These are phyloP conservation scores for Colletes latitarsis DNA, from an alignment of 1,140 invertebrate genomes.

Conservation along the genomic window DNA sequence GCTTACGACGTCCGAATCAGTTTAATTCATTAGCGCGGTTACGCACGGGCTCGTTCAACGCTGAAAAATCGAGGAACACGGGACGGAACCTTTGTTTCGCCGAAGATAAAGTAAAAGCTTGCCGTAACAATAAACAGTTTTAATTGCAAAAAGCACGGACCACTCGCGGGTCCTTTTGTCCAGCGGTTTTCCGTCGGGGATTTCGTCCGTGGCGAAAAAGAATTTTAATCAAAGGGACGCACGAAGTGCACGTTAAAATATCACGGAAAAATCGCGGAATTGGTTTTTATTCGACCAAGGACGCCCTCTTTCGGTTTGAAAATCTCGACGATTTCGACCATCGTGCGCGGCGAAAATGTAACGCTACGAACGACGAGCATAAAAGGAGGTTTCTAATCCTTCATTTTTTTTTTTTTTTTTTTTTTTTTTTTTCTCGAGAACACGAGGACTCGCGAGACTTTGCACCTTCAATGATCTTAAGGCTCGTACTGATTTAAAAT, in stretches of 20 bases:
- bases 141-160: not conserved
- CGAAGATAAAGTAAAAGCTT: not conserved
- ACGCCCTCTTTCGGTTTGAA: not conserved
- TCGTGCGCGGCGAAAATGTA: not conserved
- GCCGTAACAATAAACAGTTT: conserved; percentile 7
- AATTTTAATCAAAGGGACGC: not conserved
- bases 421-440: no score
- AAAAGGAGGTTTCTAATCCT: not conserved
- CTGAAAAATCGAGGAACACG: not conserved
- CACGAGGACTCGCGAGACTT: no score
- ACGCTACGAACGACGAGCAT: not conserved
- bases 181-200: not conserved
- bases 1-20: not conserved
- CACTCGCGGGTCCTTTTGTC: not conserved
- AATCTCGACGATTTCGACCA: not conserved
- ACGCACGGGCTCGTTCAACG: not conserved
- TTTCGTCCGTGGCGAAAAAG: not conserved
- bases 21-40: not conserved
- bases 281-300: not conserved
- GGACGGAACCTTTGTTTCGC: not conserved
- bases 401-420: no score
- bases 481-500: conserved; percentile 7
- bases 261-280: not conserved
- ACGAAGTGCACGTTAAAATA: not conserved
- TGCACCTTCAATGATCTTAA: not conserved